A percentile compares a stretch with the other conserved stretches of the same genome.
phyloP scores from a whole-genome alignment of 1,140 invertebrate genomes.

The Dreissena rostriformis region DNA sequence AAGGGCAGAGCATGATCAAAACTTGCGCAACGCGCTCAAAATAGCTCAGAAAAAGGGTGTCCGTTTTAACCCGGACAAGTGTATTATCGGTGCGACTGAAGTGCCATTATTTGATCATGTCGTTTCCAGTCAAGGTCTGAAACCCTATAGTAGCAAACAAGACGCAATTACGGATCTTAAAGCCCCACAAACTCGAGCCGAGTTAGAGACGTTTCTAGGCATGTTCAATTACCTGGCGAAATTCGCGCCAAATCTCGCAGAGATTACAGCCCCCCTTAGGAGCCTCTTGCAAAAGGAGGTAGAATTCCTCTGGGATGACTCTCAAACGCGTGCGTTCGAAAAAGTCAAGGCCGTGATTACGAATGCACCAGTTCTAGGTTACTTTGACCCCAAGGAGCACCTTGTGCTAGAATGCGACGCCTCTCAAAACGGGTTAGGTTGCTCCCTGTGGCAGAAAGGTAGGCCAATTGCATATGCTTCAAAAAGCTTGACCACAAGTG shows the following conservation, averaged over 20 bases:
- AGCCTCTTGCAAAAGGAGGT: slow-evolving; percentile 45
- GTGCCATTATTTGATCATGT: slow-evolving; percentile 42
- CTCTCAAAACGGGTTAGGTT: slow-evolving; percentile 1
- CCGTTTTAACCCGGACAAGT: slow-evolving; percentile 78
- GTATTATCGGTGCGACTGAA: slow-evolving; percentile 30
- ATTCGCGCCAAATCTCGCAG: slow-evolving; percentile 75
- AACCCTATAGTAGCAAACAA: slow-evolving; percentile 74
- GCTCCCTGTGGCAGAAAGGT: not conserved
- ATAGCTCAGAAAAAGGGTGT: slow-evolving; percentile 79
- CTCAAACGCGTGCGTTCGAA: slow-evolving; percentile 58
- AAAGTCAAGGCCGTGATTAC: slow-evolving; percentile 53
- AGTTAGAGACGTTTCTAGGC: slow-evolving; percentile 78
- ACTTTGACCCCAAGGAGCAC: slow-evolving; percentile 3
- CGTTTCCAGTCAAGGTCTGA: slow-evolving; percentile 70
- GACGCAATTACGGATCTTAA: slow-evolving; percentile 67
- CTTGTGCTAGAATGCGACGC: not conserved
- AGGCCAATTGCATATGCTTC: slow-evolving; percentile 34
- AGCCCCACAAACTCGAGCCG: slow-evolving; percentile 70
- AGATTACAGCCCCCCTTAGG: slow-evolving; percentile 52
- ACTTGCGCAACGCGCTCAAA: slow-evolving; percentile 70
- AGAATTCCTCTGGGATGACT: slow-evolving; percentile 71
- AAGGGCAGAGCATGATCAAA: slow-evolving; percentile 36
- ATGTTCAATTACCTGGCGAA: slow-evolving; percentile 79
- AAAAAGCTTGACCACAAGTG: not conserved
- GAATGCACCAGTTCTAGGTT: slow-evolving; percentile 8